These are phyloP conservation scores for Seriola aureovittata DNA, from an alignment of 2,113 vertebrate genomes.

Conservation along the genomic window DNA sequence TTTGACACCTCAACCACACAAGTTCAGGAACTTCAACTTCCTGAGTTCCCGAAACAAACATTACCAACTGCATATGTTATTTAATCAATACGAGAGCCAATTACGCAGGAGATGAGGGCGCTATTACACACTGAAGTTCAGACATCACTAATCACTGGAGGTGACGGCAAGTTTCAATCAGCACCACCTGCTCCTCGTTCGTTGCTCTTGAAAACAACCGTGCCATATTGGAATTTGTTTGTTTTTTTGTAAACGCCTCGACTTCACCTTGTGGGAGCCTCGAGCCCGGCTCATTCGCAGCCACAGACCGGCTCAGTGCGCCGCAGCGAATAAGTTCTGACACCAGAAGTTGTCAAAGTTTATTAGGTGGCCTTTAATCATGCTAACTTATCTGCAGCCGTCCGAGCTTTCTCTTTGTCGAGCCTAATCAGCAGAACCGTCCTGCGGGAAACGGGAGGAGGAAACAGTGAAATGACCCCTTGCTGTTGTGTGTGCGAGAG, in stretches of 20 bases:
- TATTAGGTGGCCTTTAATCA: constrained; percentile 67
- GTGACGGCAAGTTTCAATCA: constrained; percentile 71
- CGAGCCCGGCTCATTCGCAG: constrained; percentile 7
- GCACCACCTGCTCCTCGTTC: constrained; percentile 64
- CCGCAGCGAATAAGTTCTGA: constrained; percentile 40
- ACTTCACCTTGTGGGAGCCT: constrained; percentile 20
- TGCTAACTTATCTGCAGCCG: constrained; percentile 30
- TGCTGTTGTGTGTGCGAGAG: background rate
- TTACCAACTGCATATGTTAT: constrained; percentile 78
- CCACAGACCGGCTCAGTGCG: constrained; percentile 8
- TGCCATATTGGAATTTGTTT: constrained; percentile 19
- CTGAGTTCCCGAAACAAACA: constrained; percentile 74
- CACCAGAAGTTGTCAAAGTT: constrained; percentile 59
- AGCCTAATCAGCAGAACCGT: constrained; percentile 35
- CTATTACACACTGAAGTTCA: constrained; percentile 68
- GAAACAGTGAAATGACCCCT: constrained; percentile 26
- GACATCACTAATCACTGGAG: constrained; percentile 68
- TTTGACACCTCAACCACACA: constrained; percentile 1
- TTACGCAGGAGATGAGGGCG: constrained; percentile 77
- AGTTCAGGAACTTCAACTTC: constrained; percentile 64
- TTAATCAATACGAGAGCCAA: constrained; percentile 82
- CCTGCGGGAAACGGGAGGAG: constrained; percentile 6
- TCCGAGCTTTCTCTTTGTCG: background rate
- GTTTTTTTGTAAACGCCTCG: constrained; percentile 49
- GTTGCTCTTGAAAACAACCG: constrained; percentile 51